These are phyloP conservation scores for Stenchaetothrips biformis DNA, from an alignment of 2,888 invertebrate genomes.

Conservation along the genomic window DNA sequence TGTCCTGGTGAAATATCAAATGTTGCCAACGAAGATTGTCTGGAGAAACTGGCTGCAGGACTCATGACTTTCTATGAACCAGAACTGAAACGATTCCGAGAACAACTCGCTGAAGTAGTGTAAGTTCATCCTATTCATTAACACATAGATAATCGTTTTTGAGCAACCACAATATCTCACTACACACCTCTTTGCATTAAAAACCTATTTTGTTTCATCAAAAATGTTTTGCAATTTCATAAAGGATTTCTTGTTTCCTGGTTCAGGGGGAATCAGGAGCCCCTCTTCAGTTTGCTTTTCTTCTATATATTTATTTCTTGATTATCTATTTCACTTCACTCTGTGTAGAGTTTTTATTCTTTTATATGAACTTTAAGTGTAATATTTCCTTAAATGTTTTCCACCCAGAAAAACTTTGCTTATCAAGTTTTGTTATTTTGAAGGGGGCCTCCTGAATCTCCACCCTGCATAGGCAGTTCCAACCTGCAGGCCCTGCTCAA, in stretches of 20 bases:
- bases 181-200: too few relatives aligned
- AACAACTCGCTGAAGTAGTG: slow-evolving; percentile 10
- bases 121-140: too few relatives aligned
- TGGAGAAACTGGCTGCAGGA: background rate
- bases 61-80: slow-evolving; percentile 18
- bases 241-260: too few relatives aligned
- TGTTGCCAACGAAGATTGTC: background rate
- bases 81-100: slow-evolving; percentile 1
- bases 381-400: background rate
- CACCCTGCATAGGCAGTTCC: slow-evolving; percentile 20
- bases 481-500: slow-evolving; percentile 18
- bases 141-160: too few relatives aligned
- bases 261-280: background rate
- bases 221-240: too few relatives aligned
- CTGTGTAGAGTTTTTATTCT: background rate
- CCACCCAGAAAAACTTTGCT: background rate
- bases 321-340: background rate
- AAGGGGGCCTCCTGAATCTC: slow-evolving; percentile 24
- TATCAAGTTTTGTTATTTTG: slow-evolving; percentile 3
- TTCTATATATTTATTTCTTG: background rate
- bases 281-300: background rate
- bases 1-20: background rate
- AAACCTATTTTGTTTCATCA: too few relatives aligned
- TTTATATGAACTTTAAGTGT: background rate
- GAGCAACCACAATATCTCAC: too few relatives aligned